These are phyloP conservation scores for Python bivittatus DNA, from an alignment of 2,113 vertebrate genomes.

Conservation along the genomic window DNA sequence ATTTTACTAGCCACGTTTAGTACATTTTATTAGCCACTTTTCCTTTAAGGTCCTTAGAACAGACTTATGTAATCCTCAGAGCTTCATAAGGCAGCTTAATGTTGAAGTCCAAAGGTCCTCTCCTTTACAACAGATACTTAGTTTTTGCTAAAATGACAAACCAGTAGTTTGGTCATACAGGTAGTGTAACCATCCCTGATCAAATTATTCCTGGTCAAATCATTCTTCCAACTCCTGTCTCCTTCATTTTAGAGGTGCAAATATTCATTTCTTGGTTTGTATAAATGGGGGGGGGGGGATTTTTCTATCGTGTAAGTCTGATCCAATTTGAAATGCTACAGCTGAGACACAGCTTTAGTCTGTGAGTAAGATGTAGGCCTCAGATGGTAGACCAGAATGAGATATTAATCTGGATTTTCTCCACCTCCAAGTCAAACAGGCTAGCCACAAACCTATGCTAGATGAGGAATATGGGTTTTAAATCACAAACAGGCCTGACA, in stretches of 20 bases:
- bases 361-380: background rate
- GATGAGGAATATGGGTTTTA: background rate
- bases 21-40: no score
- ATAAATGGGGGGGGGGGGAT: background rate
- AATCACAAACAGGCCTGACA: background rate
- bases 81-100: no score
- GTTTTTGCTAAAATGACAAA: no score
- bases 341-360: background rate
- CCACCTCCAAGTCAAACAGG: background rate
- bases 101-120: no score
- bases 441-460: background rate
- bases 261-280: background rate
- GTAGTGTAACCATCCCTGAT: background rate
- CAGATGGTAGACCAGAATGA: background rate
- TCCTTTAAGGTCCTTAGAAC: no score
- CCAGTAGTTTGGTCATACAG: no score
- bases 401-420: background rate
- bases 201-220: background rate
- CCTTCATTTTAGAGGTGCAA: background rate
- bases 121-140: no score
- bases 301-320: background rate
- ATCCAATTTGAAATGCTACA: background rate
- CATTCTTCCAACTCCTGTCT: background rate
- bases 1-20: no score
- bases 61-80: no score